These are phyloP conservation scores for Prochilodus magdalenae DNA, from an alignment of 2,113 vertebrate species.

Conservation along the genomic window DNA sequence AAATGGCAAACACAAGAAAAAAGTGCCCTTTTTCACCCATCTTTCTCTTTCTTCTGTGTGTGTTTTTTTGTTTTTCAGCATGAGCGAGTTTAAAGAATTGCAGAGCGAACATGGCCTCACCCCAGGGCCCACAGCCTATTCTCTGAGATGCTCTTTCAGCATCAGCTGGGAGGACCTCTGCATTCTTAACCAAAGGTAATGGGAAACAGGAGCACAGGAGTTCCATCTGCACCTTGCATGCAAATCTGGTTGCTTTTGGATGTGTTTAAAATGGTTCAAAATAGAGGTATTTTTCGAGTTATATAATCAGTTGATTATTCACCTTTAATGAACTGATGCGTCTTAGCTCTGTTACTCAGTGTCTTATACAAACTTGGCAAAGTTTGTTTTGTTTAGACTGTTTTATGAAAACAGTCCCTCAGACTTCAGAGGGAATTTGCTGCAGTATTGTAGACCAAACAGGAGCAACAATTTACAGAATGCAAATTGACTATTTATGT, in stretches of 20 bases:
- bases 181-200: conserved; percentile 63
- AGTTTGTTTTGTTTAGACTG: too few relatives aligned
- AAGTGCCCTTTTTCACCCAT: conserved; percentile 44
- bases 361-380: too few relatives aligned
- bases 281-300: too few relatives aligned
- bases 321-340: too few relatives aligned
- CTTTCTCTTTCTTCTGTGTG: conserved; percentile 44
- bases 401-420: too few relatives aligned
- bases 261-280: neutral
- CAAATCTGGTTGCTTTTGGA: too few relatives aligned
- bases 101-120: conserved; percentile 60
- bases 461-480: too few relatives aligned
- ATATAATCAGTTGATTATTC: too few relatives aligned
- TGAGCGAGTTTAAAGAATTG: conserved; percentile 68
- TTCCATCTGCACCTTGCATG: neutral
- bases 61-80: conserved; percentile 65
- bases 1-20: conserved; percentile 60
- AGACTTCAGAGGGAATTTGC: too few relatives aligned
- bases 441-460: too few relatives aligned
- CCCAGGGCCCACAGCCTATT: conserved; percentile 50
- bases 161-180: conserved; percentile 48
- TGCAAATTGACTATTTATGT: too few relatives aligned
- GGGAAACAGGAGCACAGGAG: neutral
- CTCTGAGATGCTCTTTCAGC: conserved; percentile 57
- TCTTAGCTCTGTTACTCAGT: too few relatives aligned